Percentiles rank a stretch among this genome's conserved stretches.
Evolutionary conservation across 1,140 invertebrate genomes (phyloP).

Genomic region (Mesaphorura yosii): DNA sequence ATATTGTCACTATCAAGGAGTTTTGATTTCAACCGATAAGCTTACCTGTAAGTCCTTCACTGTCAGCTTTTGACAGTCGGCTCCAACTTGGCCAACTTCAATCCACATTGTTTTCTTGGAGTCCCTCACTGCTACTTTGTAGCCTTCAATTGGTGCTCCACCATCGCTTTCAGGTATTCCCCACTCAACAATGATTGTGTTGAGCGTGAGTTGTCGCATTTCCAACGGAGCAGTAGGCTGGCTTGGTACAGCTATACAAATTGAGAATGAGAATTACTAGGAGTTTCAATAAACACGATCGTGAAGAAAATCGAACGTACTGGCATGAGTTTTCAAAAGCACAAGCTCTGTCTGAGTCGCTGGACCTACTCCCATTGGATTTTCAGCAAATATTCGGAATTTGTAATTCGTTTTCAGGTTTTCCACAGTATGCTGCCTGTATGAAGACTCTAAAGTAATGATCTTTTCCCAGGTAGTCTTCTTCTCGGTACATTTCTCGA

Average conservation of each 20-base stretch:
- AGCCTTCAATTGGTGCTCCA: constrained; percentile 75
- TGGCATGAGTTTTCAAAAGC: too few relatives aligned
- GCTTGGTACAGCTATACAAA: constrained; percentile 63
- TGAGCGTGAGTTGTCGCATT: constrained; percentile 63
- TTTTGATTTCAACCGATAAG: not conserved
- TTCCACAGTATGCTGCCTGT: too few relatives aligned
- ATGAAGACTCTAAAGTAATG: too few relatives aligned
- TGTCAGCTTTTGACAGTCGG: constrained; percentile 67
- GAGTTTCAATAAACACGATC: too few relatives aligned
- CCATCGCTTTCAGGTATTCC: constrained; percentile 86
- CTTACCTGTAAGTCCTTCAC: constrained; percentile 64
- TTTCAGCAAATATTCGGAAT: too few relatives aligned
- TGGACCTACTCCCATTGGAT: too few relatives aligned
- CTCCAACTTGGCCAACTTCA: constrained; percentile 75
- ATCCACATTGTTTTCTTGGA: constrained; percentile 90
- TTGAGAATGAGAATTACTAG: constrained; percentile 14
- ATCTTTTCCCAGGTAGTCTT: too few relatives aligned
- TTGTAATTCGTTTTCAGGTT: too few relatives aligned
- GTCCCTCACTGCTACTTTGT: constrained; percentile 86
- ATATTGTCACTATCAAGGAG: not conserved
- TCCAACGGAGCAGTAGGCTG: constrained; percentile 80
- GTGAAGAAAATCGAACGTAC: too few relatives aligned
- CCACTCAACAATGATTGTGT: constrained; percentile 82
- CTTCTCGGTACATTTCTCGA: too few relatives aligned
- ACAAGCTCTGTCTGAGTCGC: too few relatives aligned